Conservation (phyloP, 2,113 vertebrate genomes). For the Struthio camelus region DNA sequence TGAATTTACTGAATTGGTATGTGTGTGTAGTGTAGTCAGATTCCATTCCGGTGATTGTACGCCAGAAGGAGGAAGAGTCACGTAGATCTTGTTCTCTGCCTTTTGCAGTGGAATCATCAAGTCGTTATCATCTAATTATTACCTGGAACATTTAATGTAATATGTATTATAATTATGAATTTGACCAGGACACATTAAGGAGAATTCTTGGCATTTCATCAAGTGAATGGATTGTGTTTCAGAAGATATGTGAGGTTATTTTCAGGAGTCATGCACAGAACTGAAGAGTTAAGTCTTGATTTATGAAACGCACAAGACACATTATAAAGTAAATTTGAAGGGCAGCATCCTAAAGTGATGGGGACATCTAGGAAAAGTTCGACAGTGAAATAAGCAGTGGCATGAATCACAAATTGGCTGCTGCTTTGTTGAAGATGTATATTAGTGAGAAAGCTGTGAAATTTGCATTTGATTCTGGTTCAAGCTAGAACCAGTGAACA, state of each 20-base stretch:
- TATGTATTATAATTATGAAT: slow-evolving; percentile 13
- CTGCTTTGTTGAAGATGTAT: neutral
- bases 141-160: slow-evolving; percentile 33
- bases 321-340: slow-evolving; percentile 35
- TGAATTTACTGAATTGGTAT: neutral
- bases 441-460: neutral
- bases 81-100: neutral
- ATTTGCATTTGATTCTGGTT: neutral
- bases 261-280: slow-evolving; percentile 34
- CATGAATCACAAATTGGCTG: neutral
- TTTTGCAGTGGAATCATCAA: neutral
- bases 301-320: slow-evolving; percentile 9
- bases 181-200: slow-evolving; percentile 25
- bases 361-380: neutral
- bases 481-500: neutral
- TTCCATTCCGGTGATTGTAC: neutral
- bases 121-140: slow-evolving; percentile 13
- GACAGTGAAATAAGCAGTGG: neutral
- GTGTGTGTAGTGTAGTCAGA: neutral
- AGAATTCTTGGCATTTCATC: slow-evolving; percentile 26
- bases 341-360: neutral
- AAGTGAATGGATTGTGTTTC: neutral
- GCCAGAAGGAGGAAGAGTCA: neutral
- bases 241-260: slow-evolving; percentile 29
- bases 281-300: slow-evolving; percentile 16